A percentile compares a stretch with the other conserved stretches of the same genome.
These are phyloP conservation scores for Pachyramphus minor DNA, from an alignment of 2,113 vertebrate species.

Conservation along the genomic window DNA sequence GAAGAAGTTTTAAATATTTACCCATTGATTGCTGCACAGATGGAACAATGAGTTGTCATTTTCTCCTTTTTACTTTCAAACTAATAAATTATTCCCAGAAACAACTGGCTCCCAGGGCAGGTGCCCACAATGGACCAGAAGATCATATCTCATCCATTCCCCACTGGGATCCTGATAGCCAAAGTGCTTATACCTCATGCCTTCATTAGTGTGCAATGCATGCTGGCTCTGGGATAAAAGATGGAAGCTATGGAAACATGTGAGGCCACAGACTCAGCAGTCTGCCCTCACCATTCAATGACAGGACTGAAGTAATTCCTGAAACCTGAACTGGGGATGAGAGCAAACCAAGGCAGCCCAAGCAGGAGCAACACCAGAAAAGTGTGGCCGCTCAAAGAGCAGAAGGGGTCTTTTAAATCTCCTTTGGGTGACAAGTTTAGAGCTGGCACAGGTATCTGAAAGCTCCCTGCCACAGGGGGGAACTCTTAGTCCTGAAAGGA, in stretches of 20 bases:
- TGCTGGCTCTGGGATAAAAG: not conserved
- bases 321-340: not conserved
- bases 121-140: not conserved
- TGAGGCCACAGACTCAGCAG: not conserved
- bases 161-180: not conserved
- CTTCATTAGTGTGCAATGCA: not conserved
- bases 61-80: not conserved
- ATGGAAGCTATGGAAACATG: not conserved
- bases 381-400: not conserved
- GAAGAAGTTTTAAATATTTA: not conserved
- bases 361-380: not conserved
- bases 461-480: not conserved
- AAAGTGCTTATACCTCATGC: rapidly evolving
- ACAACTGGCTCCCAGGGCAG: not conserved
- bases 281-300: rapidly evolving
- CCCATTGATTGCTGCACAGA: not conserved
- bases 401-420: not conserved
- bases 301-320: not conserved
- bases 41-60: not conserved
- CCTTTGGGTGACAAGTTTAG: not conserved
- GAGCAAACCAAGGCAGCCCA: not conserved
- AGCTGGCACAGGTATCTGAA: not conserved
- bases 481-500: not conserved
- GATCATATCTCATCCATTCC: not conserved
- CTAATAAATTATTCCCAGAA: not conserved